Base-by-base conservation (phyloP, 2,113 vertebrate species). In the Equus przewalskii region DNA sequence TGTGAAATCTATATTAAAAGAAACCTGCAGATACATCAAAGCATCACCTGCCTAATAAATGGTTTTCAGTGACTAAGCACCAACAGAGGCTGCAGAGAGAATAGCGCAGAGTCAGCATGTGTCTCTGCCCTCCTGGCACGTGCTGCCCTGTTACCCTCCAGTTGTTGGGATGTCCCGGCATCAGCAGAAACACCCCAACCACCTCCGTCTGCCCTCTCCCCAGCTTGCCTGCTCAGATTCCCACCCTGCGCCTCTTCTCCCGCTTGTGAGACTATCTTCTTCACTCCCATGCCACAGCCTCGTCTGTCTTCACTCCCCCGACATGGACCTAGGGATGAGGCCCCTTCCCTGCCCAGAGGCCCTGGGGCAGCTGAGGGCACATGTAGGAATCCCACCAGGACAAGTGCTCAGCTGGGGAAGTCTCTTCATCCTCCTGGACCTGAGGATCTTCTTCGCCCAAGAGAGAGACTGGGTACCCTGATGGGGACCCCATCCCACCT, bases 31-130 rank as follows among this genome's bases (percentile, higher is more conserved):
- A 30, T 41, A 6, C 54, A 5, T 89, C 54, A 84, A 92, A 58
- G 49, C 12, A 6, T 51, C 21, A 73, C 76, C 72, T 79, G 56
- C 70, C 78, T 5, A 49, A 30, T 56, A 30, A 26, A 46, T 5
- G 24, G 22, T 8, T 56, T 73, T 62, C 12, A 16, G 56, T n/a
- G n/a, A n/a, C 33, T 22, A 30, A 58, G 33, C 56, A 22, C 30
- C 64, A 3, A 7, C 33, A 9, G 8, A 41, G 10, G 21, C 28
- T 2, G 3, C 24, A 3, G 7, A 24, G 18, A 69, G 9, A 65
- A 7, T 0, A 2, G 11, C 1, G 11, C 5, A 18, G 26, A 41
- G 44, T 56, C 28, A n/a, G 69, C 76, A 5, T 0, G 0, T 58
- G 44, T 26, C 12, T 12, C 41, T 12, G 9, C 46, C n/a, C 10